phyloP scores from a whole-genome alignment of 2,888 invertebrate species.

The Gryllus longicercus region DNA sequence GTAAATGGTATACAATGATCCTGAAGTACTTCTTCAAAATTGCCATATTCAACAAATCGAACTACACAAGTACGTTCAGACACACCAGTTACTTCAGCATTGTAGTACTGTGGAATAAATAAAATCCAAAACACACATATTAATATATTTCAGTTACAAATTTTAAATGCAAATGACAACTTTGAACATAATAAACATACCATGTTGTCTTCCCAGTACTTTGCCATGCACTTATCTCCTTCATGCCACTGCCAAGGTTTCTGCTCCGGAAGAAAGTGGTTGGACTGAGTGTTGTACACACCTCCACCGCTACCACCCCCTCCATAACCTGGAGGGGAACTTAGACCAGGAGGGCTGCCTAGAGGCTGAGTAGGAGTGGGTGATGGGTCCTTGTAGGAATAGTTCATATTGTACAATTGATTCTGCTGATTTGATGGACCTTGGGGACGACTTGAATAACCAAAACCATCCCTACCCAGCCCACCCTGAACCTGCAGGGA shows the following conservation, averaged over 20 bases:
- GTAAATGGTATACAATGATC: conserved; percentile 71
- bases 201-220: conserved; percentile 90
- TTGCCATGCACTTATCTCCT: conserved; percentile 81
- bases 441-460: background rate
- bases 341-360: conserved; percentile 10
- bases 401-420: conserved; percentile 23
- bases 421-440: background rate
- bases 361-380: conserved; percentile 1
- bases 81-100: conserved; percentile 63
- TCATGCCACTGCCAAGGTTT: conserved; percentile 61
- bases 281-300: conserved; percentile 28
- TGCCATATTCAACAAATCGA: conserved; percentile 81
- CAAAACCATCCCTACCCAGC: background rate
- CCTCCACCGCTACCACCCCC: conserved; percentile 22
- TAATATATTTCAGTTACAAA: conserved; percentile 27
- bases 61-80: conserved; percentile 83
- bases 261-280: conserved; percentile 33
- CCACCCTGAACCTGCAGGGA: conserved; percentile 20
- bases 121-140: conserved; percentile 25
- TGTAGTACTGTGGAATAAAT: conserved; percentile 19
- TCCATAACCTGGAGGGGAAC: conserved; percentile 23
- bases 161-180: background rate
- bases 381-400: conserved; percentile 30
- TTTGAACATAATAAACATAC: conserved; percentile 49
- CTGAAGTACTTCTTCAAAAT: conserved; percentile 83